Evolutionary conservation across 2,113 vertebrate genomes (phyloP), one percentile per base, ranked within the genome.

Genomic region (Glaucidium brasilianum): DNA sequence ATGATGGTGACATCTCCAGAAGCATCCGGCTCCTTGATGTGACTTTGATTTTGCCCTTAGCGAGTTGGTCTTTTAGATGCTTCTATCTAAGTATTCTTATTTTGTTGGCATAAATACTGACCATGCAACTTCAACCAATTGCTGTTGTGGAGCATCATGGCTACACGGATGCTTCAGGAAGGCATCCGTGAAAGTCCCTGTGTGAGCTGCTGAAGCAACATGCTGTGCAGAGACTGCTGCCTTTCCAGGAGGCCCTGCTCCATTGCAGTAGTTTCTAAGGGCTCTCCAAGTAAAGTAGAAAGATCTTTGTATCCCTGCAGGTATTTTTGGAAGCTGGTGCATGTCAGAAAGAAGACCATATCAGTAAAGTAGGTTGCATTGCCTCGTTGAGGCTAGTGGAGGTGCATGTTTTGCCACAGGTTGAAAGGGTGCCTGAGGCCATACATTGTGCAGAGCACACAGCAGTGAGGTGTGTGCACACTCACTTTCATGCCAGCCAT

Each of bases 61-160:
- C 60, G 23, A 7, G 23, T 15, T 2, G 1, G 35, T 8, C 5
- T 29, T 52, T 26, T 18, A 15, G 37, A 4, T 52, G 32, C 1
- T 34, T 41, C 39, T 41, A 0, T 29, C 2, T 13, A 20, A 72
- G 47, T 18, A 2, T 37, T 67, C 63, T 72, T 18, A 1, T 47
- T 32, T 66, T 19, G 34, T 26, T 50, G 53, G 9, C 19, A 6
- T 32, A 16, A 60, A 32, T 41, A 18, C 35, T 25, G 41, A 39
- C 11, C 2, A 0, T 11, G 58, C 34, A 50, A 2, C 50, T n/a
- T 59, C 29, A 45, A 3, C 14, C n/a, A 7, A 0, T 12, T 32
- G 34, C 43, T 27, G 43, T 14, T 15, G 1, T 1, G 4, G 53
- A 43, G 50, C 30, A 14, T 22, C 45, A 0, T 7, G 39, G 58